Conservation (phyloP, 2,113 vertebrate genomes). For the Oncorhynchus mykiss region DNA sequence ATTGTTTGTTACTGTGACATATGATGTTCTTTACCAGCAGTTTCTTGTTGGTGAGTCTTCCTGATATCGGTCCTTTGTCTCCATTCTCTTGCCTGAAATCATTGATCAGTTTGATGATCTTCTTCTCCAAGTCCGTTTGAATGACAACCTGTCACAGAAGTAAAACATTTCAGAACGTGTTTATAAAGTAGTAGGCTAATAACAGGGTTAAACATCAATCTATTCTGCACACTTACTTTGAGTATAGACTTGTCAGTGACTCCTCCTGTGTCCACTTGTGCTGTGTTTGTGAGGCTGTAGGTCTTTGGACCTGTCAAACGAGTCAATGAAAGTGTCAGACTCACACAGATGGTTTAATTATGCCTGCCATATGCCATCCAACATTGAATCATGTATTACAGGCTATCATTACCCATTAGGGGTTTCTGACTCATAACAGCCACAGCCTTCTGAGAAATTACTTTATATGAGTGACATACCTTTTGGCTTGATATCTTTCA, state of each 20-base stretch:
- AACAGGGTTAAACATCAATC: neutral
- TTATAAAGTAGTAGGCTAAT: neutral
- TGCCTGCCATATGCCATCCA: too few relatives aligned
- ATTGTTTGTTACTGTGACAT: neutral
- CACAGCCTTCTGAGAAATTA: too few relatives aligned
- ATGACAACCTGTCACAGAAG: slow-evolving; percentile 80
- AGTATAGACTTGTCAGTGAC: slow-evolving; percentile 88
- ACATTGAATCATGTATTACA: too few relatives aligned
- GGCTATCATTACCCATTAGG: too few relatives aligned
- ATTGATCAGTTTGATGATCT: slow-evolving; percentile 90
- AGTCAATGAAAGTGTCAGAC: neutral
- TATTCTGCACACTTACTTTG: slow-evolving; percentile 72
- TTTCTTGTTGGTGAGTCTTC: slow-evolving; percentile 91
- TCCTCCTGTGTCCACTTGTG: slow-evolving; percentile 75
- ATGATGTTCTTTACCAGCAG: slow-evolving; percentile 78
- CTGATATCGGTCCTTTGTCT: slow-evolving; percentile 87
- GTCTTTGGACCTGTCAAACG: slow-evolving; percentile 86
- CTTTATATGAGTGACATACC: slow-evolving; percentile 41
- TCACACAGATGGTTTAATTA: neutral
- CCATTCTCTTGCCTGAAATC: slow-evolving; percentile 85
- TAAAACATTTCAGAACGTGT: neutral
- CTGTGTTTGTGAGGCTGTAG: slow-evolving; percentile 83
- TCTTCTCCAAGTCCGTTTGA: slow-evolving; percentile 88
- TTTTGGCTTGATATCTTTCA: slow-evolving; percentile 72
- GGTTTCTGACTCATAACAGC: too few relatives aligned